Evolutionary conservation across 1,140 invertebrate species (phyloP).

Genomic region (Bilobella aurantiaca): DNA sequence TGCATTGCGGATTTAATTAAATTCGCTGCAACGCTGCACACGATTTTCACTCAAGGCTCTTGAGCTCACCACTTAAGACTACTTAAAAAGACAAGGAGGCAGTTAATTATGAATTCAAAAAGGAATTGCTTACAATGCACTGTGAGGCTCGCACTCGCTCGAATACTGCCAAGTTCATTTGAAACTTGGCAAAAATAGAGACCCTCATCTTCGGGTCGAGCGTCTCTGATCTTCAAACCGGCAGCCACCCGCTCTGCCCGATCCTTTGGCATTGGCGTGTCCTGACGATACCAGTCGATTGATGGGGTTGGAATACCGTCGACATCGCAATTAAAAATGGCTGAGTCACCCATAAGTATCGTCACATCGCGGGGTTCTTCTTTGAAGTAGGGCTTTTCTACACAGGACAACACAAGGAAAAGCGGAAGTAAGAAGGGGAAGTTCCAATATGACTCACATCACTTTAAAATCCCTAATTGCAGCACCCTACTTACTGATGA

Average conservation of each 20-base stretch:
- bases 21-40: not conserved
- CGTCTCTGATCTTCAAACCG: constrained; percentile 61
- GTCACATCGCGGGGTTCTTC: constrained; percentile 74
- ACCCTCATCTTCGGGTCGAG: constrained; percentile 64
- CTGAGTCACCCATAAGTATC: constrained; percentile 63
- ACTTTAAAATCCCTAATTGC: constrained; percentile 8
- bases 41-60: too few species aligned
- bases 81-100: too few species aligned
- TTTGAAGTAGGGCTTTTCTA: constrained; percentile 80
- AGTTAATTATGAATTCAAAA: constrained; percentile 3
- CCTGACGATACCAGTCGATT: constrained; percentile 78
- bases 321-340: constrained; percentile 77
- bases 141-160: constrained; percentile 58
- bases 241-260: constrained; percentile 61
- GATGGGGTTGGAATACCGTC: constrained; percentile 68
- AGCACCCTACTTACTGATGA: not conserved
- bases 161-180: constrained; percentile 63
- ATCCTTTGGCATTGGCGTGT: constrained; percentile 65
- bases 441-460: not conserved
- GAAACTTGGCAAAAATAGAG: constrained; percentile 68
- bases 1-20: not conserved
- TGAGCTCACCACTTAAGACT: not conserved
- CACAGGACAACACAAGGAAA: too few species aligned
- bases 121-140: constrained; percentile 56
- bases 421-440: constrained; percentile 27